Evolutionary conservation across 2,797 vertebrate genomes (phyloP), one percentile per base, ranked within the genome.

Genomic region (Hapalemur alaotrensis): DNA sequence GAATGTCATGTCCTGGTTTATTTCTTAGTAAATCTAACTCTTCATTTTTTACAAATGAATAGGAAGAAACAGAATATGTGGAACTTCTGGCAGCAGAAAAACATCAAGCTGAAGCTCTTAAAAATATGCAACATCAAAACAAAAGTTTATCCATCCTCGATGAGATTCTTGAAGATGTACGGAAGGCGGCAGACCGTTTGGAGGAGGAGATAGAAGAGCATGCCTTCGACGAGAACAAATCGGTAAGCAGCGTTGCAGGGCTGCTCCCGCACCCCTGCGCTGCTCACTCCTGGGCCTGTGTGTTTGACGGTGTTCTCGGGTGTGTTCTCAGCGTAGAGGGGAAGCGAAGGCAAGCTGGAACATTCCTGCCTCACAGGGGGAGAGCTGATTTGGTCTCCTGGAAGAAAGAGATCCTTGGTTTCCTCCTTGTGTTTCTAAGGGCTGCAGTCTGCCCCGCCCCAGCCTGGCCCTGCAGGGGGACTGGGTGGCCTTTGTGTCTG

Each of bases 141-240:
- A 99, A 99, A 98, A 99, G 99, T 70, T 98, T 99, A 15, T 99
- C 99, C 8, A 99, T 99, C 89, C 98, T 99, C 28, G 99, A 99
- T 86, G 99, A 99, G 98, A 99, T 99, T 96, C 98, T 99, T 28
- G 99, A 99, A 98, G 99, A 99, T 1, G 99, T 99, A 80, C 98
- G 99, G 97, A 99, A 99, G 97, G 99, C 99, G n/a, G 99, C 99
- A 0, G 99, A 99, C 97, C 99, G 99, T 3, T 97, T 99, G 41
- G 99, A 99, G 97, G 99, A 99, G 96, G 99, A 99, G 97, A 99
- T 99, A 28, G 99, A 99, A 96, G 99, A 99, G 65, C 99, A 99
- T 3, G 99, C 99, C 52, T 99, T 99, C 82, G 99, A 99, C 97
- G 99, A 99, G 98, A 99, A 99, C 96, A 99, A 99, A 98, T 99